Evolutionary conservation across 2,113 vertebrate species (phyloP).

Genomic region (Actenoides lindsayi): DNA sequence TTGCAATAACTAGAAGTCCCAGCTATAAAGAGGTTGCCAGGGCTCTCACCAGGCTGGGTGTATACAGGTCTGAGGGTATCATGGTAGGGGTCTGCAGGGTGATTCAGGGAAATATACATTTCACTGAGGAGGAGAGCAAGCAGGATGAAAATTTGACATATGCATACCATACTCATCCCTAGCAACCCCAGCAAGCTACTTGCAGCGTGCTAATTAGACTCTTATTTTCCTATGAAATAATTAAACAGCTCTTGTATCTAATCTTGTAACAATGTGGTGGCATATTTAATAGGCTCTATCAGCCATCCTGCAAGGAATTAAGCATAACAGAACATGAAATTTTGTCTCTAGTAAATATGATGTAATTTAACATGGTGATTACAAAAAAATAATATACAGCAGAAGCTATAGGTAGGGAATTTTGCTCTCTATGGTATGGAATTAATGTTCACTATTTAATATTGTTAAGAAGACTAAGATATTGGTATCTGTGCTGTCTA

Average conservation of each 20-base stretch:
- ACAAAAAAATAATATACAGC: neutral
- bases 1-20: neutral
- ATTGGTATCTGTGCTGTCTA: neutral
- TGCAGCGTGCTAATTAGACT: neutral
- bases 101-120: neutral
- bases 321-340: neutral
- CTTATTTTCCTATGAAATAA: neutral
- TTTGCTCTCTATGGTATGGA: neutral
- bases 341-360: neutral
- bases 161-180: accelerated
- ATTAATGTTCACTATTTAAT: neutral
- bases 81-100: neutral
- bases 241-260: neutral
- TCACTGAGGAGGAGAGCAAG: neutral
- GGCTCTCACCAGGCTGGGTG: neutral
- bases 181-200: neutral
- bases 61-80: neutral
- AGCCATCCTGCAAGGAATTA: neutral
- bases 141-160: neutral
- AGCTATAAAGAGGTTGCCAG: neutral
- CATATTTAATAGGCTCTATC: neutral
- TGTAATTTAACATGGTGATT: neutral
- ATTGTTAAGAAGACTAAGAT: neutral
- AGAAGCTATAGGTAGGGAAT: neutral
- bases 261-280: neutral